Conservation (phyloP, 2,113 vertebrate genomes). For the Heterotis niloticus region DNA sequence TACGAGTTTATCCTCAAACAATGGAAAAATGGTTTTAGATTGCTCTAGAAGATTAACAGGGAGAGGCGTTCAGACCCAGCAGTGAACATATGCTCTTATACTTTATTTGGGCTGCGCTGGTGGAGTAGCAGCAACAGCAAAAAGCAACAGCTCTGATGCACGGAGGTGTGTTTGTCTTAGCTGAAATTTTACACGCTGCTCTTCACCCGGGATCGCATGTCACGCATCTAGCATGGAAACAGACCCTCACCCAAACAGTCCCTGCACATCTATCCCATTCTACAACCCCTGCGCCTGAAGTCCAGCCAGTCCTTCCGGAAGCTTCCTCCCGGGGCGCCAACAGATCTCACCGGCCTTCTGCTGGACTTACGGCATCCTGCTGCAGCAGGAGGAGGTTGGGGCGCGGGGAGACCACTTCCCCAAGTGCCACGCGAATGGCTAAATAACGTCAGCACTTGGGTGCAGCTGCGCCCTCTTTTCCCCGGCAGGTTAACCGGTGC, state of each 20-base stretch:
- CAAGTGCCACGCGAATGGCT: too few relatives aligned
- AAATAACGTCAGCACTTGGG: too few relatives aligned
- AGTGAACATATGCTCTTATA: constrained; percentile 29
- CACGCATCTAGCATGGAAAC: constrained; percentile 32
- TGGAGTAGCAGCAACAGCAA: constrained; percentile 29
- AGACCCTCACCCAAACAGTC: background rate
- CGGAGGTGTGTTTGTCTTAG: constrained; percentile 35
- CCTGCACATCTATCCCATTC: constrained; percentile 22
- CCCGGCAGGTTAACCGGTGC: background rate
- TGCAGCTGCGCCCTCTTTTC: background rate
- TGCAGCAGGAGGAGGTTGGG: background rate
- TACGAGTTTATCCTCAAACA: constrained; percentile 18
- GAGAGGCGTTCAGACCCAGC: constrained; percentile 10
- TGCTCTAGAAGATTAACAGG: constrained; percentile 26
- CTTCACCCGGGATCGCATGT: constrained; percentile 31
- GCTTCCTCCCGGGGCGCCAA: constrained; percentile 24
- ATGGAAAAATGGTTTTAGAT: constrained; percentile 25
- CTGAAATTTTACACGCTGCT: constrained; percentile 36
- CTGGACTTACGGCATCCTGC: background rate
- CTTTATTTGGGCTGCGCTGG: constrained; percentile 25
- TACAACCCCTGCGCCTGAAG: constrained; percentile 17
- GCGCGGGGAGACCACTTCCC: too few relatives aligned
- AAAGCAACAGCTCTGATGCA: constrained; percentile 35
- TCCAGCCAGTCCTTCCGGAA: constrained; percentile 11
- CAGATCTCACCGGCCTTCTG: constrained; percentile 1